phyloP scores from a whole-genome alignment of 2,888 invertebrate genomes.

The Fragum whitleyi region DNA sequence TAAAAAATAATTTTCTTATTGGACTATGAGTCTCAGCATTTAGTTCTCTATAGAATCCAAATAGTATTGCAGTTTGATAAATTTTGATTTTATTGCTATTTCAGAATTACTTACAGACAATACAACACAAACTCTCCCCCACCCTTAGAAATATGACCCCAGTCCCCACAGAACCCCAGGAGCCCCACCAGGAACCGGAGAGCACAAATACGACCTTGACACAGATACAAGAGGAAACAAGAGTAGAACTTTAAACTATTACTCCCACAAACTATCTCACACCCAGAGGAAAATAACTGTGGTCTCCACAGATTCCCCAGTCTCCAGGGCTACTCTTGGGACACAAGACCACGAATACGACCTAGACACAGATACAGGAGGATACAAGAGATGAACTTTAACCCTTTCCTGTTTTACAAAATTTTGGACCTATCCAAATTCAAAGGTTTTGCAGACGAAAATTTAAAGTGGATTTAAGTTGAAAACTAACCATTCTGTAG shows the following conservation, averaged over 20 bases:
- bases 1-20: no score
- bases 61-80: no score
- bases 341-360: neutral
- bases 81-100: slow-evolving; percentile 12
- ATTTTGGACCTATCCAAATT: no score
- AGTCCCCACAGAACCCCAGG: slow-evolving; percentile 72
- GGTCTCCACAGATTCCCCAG: neutral
- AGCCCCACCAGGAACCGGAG: slow-evolving; percentile 74
- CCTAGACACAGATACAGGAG: neutral
- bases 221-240: slow-evolving; percentile 67
- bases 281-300: no score
- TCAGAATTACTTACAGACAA: slow-evolving; percentile 81
- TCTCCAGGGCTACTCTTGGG: no score
- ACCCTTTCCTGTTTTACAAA: no score
- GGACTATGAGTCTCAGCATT: no score
- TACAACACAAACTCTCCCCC: slow-evolving; percentile 80
- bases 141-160: slow-evolving; percentile 71
- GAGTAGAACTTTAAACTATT: slow-evolving; percentile 35
- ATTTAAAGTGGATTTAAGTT: no score
- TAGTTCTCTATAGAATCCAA: no score
- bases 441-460: no score
- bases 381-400: neutral
- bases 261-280: neutral
- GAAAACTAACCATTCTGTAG: no score
- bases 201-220: slow-evolving; percentile 80